phyloP scores from a whole-genome alignment of 1,140 invertebrate genomes.

The Bombus sylvicola region DNA sequence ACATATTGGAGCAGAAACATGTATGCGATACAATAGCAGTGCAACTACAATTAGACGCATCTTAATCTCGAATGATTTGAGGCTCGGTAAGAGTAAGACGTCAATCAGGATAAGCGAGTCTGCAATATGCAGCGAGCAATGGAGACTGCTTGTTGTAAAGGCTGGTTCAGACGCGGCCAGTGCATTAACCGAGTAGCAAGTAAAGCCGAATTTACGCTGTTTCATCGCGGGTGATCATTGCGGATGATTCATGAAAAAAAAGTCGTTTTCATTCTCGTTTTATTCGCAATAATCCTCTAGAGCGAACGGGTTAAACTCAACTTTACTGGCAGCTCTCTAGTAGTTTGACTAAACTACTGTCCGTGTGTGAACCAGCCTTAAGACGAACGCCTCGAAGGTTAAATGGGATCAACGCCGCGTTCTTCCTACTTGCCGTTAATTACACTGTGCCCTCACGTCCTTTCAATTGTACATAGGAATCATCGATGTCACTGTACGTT shows the following conservation, averaged over 20 bases:
- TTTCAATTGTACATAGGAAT: constrained; percentile 32
- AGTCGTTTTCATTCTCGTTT: no score
- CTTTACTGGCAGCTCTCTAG: no score
- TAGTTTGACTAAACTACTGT: no score
- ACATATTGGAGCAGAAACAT: not conserved
- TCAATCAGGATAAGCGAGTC: not conserved
- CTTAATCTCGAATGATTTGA: not conserved
- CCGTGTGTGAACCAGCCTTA: no score
- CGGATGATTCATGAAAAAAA: no score
- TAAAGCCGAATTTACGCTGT: no score
- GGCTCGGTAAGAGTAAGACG: not conserved
- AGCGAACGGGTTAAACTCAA: no score
- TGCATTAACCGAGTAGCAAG: no score
- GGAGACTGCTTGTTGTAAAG: not conserved
- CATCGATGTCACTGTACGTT: constrained; percentile 29
- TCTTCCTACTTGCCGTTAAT: constrained; percentile 50
- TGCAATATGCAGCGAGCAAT: not conserved
- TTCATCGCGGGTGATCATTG: no score
- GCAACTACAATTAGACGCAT: not conserved
- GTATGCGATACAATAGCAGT: not conserved
- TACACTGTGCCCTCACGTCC: constrained; percentile 7
- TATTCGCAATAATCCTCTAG: no score
- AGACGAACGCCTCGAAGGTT: not conserved
- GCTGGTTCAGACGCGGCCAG: no score
- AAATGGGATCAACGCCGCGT: constrained; percentile 30